A percentile compares a stretch with the other conserved stretches of the same genome.
Evolutionary conservation across 2,888 invertebrate species (phyloP).

Genomic region (Malachius bipustulatus): DNA sequence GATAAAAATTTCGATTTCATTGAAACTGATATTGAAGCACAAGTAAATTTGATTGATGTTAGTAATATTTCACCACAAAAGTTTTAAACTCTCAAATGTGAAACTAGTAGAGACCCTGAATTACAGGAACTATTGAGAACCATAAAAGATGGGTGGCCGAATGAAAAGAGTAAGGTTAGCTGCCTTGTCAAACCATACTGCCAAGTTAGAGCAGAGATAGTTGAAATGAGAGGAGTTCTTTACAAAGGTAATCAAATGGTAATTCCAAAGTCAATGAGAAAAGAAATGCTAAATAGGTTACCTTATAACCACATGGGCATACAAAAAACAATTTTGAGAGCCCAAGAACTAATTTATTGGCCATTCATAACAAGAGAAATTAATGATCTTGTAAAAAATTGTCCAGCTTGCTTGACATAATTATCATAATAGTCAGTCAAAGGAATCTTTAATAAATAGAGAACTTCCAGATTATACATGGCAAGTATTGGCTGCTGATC

Average conservation of each 20-base stretch:
- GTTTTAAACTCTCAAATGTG: not conserved
- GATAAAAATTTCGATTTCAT: no score
- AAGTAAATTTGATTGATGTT: no score
- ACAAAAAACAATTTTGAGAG: conserved; percentile 17
- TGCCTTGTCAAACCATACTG: conserved; percentile 13
- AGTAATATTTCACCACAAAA: conserved; percentile 3
- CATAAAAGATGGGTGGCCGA: conserved; percentile 12
- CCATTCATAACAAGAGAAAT: conserved; percentile 20
- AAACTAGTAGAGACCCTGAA: not conserved
- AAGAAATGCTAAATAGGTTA: conserved; percentile 17
- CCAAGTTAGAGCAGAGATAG: conserved; percentile 11
- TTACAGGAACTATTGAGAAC: not conserved
- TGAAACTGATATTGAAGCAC: no score
- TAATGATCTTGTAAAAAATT: conserved; percentile 17
- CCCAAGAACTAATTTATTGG: conserved; percentile 21
- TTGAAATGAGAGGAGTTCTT: conserved; percentile 15
- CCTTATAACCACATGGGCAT: conserved; percentile 23
- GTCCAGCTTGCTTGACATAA: conserved; percentile 19
- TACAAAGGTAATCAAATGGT: conserved; percentile 18
- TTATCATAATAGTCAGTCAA: conserved; percentile 13
- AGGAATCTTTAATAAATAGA: conserved; percentile 18
- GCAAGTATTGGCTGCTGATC: conserved; percentile 19
- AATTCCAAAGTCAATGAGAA: conserved; percentile 18
- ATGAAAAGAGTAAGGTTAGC: conserved; percentile 7
- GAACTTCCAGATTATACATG: conserved; percentile 19